phyloP scores from a whole-genome alignment of 2,888 invertebrate species.

The Flexamia atlantica region DNA sequence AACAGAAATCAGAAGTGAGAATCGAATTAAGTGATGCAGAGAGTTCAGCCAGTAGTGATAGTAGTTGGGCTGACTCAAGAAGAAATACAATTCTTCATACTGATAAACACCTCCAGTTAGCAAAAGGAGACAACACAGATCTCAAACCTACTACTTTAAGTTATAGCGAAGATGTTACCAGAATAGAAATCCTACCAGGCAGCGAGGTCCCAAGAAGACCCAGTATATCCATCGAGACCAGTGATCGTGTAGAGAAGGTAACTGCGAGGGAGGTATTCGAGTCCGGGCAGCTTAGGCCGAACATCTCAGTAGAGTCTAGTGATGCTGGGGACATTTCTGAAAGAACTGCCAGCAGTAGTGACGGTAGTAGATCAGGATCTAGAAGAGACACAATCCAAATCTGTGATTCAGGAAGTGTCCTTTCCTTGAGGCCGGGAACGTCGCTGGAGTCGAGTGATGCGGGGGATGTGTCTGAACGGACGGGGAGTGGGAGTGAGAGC shows the following conservation, averaged over 20 bases:
- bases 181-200: slow-evolving; percentile 69
- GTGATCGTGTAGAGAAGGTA: slow-evolving; percentile 64
- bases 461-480: slow-evolving; percentile 77
- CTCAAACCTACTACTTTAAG: not conserved
- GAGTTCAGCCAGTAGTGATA: slow-evolving; percentile 78
- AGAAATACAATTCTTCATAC: slow-evolving; percentile 69
- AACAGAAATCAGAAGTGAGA: slow-evolving; percentile 65
- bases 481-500: slow-evolving; percentile 72
- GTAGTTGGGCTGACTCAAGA: slow-evolving; percentile 75
- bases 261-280: slow-evolving; percentile 64
- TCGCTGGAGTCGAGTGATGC: slow-evolving; percentile 84
- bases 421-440: slow-evolving; percentile 80
- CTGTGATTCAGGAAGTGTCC: slow-evolving; percentile 69
- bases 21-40: slow-evolving; percentile 75
- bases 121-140: slow-evolving; percentile 19
- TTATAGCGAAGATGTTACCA: slow-evolving; percentile 66
- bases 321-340: slow-evolving; percentile 80
- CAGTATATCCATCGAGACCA: slow-evolving; percentile 70
- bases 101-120: slow-evolving; percentile 63
- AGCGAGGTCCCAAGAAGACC: slow-evolving; percentile 70
- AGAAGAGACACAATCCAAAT: slow-evolving; percentile 69
- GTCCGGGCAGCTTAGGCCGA: slow-evolving; percentile 77
- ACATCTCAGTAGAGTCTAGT: slow-evolving; percentile 83
- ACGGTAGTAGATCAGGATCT: slow-evolving; percentile 69
- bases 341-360: slow-evolving; percentile 79